Evolutionary conservation across 2,113 vertebrate genomes (phyloP).

Genomic region (Calyptommatus sinebrachiatus): DNA sequence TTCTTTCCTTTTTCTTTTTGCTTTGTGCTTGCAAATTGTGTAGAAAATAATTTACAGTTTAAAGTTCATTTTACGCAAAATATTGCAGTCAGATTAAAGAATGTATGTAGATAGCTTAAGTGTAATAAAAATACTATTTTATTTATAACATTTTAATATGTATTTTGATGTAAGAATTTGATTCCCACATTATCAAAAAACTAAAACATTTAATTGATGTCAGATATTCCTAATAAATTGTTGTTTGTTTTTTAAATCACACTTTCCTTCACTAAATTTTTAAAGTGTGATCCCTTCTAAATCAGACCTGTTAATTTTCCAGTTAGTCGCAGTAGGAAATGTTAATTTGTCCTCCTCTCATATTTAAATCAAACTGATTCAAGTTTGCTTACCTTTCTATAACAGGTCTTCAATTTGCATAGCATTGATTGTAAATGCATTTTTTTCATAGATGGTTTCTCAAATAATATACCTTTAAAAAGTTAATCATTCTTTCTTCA

Average conservation of each 20-base stretch:
- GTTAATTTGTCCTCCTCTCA: background rate
- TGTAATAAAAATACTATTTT: slow-evolving; percentile 35
- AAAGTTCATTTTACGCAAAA: background rate
- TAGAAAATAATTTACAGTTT: slow-evolving; percentile 52
- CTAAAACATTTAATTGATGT: slow-evolving; percentile 27
- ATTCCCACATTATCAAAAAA: slow-evolving; percentile 7
- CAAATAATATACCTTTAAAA: slow-evolving; percentile 12
- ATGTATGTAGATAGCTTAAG: slow-evolving; percentile 17
- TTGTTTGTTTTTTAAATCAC: slow-evolving; percentile 38
- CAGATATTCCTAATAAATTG: slow-evolving; percentile 38
- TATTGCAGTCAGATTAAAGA: slow-evolving; percentile 34
- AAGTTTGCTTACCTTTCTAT: background rate
- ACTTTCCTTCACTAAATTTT: slow-evolving; percentile 38
- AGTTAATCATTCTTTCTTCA: background rate
- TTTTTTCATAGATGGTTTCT: slow-evolving; percentile 38
- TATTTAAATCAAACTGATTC: background rate
- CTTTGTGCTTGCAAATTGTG: slow-evolving; percentile 68
- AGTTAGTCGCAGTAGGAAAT: background rate
- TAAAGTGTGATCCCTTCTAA: background rate
- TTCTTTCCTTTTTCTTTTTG: slow-evolving; percentile 17
- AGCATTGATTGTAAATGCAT: background rate
- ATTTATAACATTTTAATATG: slow-evolving; percentile 59
- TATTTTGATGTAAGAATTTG: slow-evolving; percentile 41
- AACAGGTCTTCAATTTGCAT: background rate
- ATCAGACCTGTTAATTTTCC: background rate